phyloP scores from a whole-genome alignment of 1,140 invertebrate genomes.

The Schlechtendalia chinensis region DNA sequence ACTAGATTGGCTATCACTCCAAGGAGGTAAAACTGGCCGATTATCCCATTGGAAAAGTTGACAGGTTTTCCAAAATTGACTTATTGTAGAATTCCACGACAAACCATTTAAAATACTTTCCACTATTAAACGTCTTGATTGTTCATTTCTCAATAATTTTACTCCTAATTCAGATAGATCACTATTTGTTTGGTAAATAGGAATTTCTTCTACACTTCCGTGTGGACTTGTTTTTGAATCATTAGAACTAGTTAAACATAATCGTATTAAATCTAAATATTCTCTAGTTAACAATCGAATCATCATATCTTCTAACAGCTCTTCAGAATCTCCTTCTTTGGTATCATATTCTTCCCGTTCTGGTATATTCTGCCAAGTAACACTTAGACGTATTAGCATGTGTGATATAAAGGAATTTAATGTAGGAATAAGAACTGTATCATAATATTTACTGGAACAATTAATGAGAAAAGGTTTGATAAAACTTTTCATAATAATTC shows the following conservation, averaged over 20 bases:
- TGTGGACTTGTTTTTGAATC: slow-evolving; percentile 51
- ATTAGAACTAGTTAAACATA: slow-evolving; percentile 61
- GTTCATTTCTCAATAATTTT: slow-evolving; percentile 60
- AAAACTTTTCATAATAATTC: slow-evolving; percentile 79
- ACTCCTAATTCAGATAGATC: slow-evolving; percentile 64
- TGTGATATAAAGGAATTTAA: slow-evolving; percentile 73
- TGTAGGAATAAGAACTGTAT: slow-evolving; percentile 73
- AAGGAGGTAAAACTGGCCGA: slow-evolving; percentile 19
- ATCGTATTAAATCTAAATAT: slow-evolving; percentile 79
- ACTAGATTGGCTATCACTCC: slow-evolving; percentile 43
- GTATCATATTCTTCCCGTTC: slow-evolving; percentile 74
- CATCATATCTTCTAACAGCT: slow-evolving; percentile 84
- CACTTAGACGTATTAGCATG: slow-evolving; percentile 65
- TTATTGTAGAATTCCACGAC: slow-evolving; percentile 38
- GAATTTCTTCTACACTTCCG: slow-evolving; percentile 44
- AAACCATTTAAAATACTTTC: slow-evolving; percentile 45
- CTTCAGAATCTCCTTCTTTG: slow-evolving; percentile 63
- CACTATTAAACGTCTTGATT: slow-evolving; percentile 31
- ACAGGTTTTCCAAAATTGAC: slow-evolving; percentile 45
- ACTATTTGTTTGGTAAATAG: slow-evolving; percentile 9
- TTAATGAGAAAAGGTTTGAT: slow-evolving; percentile 81
- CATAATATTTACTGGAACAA: slow-evolving; percentile 76
- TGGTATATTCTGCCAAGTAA: slow-evolving; percentile 76
- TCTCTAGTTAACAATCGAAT: slow-evolving; percentile 82
- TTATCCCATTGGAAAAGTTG: slow-evolving; percentile 43